Evolutionary conservation across 2,113 vertebrate genomes (phyloP).

Genomic region (Vimba vimba): DNA sequence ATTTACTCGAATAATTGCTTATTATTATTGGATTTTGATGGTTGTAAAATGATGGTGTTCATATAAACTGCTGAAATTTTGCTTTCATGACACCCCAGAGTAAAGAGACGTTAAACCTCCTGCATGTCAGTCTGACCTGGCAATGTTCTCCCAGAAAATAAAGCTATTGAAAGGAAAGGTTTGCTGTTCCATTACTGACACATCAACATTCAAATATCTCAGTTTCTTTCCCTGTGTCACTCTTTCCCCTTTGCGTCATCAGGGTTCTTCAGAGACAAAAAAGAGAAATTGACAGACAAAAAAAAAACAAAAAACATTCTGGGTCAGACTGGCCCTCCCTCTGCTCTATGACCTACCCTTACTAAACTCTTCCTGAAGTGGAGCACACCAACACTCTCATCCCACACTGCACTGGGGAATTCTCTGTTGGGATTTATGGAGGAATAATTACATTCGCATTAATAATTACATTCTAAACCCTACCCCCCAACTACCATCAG

Average conservation of each 20-base stretch:
- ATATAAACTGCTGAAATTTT: neutral
- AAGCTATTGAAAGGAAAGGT: neutral
- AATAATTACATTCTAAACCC: slow-evolving; percentile 34
- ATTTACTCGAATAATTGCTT: too few species aligned
- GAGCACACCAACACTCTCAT: slow-evolving; percentile 20
- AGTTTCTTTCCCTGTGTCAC: neutral
- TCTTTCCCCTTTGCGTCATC: slow-evolving; percentile 13
- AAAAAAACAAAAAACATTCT: neutral
- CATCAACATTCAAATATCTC: neutral
- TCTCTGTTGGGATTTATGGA: slow-evolving; percentile 43
- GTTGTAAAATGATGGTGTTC: too few species aligned
- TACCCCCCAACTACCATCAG: neutral
- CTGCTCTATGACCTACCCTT: slow-evolving; percentile 38
- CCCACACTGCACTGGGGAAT: slow-evolving; percentile 24
- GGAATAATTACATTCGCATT: slow-evolving; percentile 45
- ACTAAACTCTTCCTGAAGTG: slow-evolving; percentile 40
- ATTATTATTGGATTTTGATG: too few species aligned
- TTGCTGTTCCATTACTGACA: neutral
- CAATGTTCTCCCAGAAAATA: neutral
- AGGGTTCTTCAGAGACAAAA: neutral
- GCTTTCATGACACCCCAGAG: neutral
- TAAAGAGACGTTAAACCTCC: neutral
- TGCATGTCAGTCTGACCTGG: slow-evolving; percentile 16
- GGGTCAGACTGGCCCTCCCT: slow-evolving; percentile 28
- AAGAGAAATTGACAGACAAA: neutral